phyloP scores from a whole-genome alignment of 2,797 vertebrate species.

The Phataginus tricuspis region DNA sequence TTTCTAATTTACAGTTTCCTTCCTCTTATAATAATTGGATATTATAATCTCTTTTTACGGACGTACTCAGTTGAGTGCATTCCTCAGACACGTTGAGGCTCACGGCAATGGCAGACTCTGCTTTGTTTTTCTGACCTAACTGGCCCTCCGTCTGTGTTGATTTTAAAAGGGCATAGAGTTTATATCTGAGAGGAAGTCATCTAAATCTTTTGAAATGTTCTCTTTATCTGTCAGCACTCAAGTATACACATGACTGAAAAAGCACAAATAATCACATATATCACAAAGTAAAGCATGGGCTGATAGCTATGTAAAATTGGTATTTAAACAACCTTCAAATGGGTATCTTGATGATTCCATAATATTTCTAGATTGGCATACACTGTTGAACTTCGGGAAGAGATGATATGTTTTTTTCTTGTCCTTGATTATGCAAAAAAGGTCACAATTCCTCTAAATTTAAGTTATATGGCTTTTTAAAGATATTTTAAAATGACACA shows the following conservation, averaged over 20 bases:
- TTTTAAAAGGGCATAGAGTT: constrained; percentile 55
- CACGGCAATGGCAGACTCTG: constrained; percentile 22
- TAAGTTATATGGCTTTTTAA: not conserved
- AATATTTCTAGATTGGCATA: not conserved
- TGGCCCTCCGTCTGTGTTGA: constrained; percentile 17
- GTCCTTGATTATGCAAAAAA: not conserved
- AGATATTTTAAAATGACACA: not conserved
- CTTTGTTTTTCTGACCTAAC: constrained; percentile 67
- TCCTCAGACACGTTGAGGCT: constrained; percentile 63
- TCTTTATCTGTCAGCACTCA: constrained; percentile 41
- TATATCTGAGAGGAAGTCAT: constrained; percentile 53
- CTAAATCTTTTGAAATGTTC: constrained; percentile 66
- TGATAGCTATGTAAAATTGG: constrained; percentile 32
- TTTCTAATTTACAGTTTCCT: constrained; percentile 71
- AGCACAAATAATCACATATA: constrained; percentile 48
- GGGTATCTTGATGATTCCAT: not conserved
- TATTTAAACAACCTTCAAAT: constrained; percentile 55
- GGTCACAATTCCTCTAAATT: not conserved
- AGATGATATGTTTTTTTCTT: not conserved
- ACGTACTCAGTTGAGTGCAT: not conserved
- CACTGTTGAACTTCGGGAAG: not conserved
- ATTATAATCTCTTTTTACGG: constrained; percentile 69
- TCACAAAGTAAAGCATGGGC: constrained; percentile 33
- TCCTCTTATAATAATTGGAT: constrained; percentile 26
- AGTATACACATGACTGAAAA: constrained; percentile 52